phyloP scores from a whole-genome alignment of 2,888 invertebrate species.

The Oconnorella tubifera region DNA sequence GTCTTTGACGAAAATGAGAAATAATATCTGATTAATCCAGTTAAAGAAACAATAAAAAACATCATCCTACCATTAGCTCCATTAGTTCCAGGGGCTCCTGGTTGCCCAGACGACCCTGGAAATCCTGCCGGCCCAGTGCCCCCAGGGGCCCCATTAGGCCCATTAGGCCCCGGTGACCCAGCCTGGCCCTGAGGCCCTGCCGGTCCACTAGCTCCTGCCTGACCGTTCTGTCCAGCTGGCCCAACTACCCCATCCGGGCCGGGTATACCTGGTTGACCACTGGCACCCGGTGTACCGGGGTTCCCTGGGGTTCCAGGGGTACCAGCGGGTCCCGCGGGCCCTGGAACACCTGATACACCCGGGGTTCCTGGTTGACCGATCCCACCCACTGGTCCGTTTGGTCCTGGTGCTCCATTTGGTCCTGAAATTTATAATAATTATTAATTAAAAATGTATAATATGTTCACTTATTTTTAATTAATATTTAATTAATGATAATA shows the following conservation, averaged over 20 bases:
- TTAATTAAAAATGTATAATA: no score
- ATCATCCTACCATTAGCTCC: no score
- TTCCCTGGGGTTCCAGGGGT: constrained; percentile 16
- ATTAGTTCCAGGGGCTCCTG: constrained; percentile 13
- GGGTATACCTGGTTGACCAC: constrained; percentile 11
- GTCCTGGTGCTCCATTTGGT: constrained; percentile 23
- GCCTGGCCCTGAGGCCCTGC: constrained; percentile 8
- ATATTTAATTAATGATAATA: no score
- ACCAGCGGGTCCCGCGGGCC: constrained; percentile 3
- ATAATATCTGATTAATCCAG: no score
- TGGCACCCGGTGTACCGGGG: constrained; percentile 19
- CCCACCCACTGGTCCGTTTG: constrained; percentile 19
- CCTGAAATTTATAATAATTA: no score
- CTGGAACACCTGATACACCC: constrained; percentile 5
- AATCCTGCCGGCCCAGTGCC: constrained; percentile 12
- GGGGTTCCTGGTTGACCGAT: constrained; percentile 16
- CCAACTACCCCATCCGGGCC: constrained; percentile 21
- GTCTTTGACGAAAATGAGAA: no score
- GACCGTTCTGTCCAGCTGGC: constrained; percentile 7
- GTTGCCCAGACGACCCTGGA: constrained; percentile 19
- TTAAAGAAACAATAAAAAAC: no score
- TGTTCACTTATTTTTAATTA: no score
- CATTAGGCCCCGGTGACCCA: constrained; percentile 19
- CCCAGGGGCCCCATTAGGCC: constrained; percentile 18
- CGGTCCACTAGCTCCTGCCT: constrained; percentile 1